Evolutionary conservation across 2,797 vertebrate species (phyloP).

Genomic region (Lepilemur septentrionalis): DNA sequence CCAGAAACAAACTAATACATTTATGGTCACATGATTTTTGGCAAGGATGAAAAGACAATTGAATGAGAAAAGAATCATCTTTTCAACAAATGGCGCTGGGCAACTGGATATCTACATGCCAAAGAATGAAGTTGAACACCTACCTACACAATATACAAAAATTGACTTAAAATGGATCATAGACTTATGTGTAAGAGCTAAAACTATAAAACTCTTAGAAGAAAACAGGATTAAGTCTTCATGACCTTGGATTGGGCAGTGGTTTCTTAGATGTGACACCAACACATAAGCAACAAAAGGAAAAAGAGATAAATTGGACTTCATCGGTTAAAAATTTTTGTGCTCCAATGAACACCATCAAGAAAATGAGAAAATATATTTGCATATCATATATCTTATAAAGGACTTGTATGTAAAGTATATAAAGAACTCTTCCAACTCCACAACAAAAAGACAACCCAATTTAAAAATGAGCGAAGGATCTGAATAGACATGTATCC

Average conservation of each 20-base stretch:
- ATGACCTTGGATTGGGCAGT: background rate
- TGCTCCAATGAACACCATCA: background rate
- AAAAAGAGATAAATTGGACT: background rate
- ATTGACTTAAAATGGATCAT: background rate
- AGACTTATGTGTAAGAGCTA: background rate
- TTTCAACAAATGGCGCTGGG: background rate
- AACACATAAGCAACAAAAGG: background rate
- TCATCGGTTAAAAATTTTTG: background rate
- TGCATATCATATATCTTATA: background rate
- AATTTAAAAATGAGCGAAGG: background rate
- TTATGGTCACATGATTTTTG: background rate
- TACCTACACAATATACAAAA: background rate
- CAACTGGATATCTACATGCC: background rate
- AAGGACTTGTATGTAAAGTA: background rate
- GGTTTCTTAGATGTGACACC: background rate
- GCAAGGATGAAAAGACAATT: background rate
- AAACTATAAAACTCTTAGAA: background rate
- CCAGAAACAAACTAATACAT: background rate
- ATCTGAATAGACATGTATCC: background rate
- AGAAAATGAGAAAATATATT: background rate
- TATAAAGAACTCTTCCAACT: background rate
- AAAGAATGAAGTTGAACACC: background rate
- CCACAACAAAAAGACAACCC: background rate
- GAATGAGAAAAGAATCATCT: background rate
- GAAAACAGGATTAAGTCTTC: background rate